phyloP scores from a whole-genome alignment of 92 coral and sea anemone genomes.

The Siderastrea radians region DNA sequence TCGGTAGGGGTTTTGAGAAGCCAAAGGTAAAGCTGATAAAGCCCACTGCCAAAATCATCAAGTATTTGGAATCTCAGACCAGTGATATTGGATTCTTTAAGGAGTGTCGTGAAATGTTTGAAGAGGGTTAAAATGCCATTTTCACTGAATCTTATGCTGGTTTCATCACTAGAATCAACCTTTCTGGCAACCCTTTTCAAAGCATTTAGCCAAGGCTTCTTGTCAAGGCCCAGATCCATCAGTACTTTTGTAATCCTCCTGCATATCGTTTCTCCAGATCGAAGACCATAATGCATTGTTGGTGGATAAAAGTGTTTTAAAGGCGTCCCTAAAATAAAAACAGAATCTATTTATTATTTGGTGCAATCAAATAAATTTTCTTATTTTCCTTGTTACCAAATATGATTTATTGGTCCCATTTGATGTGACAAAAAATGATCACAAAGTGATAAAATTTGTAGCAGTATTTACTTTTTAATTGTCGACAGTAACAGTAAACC shows the following conservation, averaged over 20 bases:
- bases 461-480: too few species aligned
- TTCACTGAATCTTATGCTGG: slow-evolving; percentile 58
- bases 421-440: too few species aligned
- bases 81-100: slow-evolving; percentile 38
- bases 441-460: too few species aligned
- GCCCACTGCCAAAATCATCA: slow-evolving; percentile 35
- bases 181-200: slow-evolving; percentile 18
- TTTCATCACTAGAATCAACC: slow-evolving; percentile 27
- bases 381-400: too few species aligned
- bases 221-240: slow-evolving; percentile 38
- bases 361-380: too few species aligned
- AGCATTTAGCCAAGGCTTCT: background rate
- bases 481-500: too few species aligned
- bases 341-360: too few species aligned
- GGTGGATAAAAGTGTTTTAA: slow-evolving; percentile 25
- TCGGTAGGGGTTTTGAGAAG: slow-evolving; percentile 41
- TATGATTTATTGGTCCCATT: too few species aligned
- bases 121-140: slow-evolving; percentile 49
- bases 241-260: slow-evolving; percentile 57
- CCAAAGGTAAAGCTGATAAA: slow-evolving; percentile 22
- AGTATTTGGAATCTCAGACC: slow-evolving; percentile 40
- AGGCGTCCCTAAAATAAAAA: too few species aligned
- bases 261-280: slow-evolving; percentile 56
- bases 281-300: slow-evolving; percentile 50
- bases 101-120: slow-evolving; percentile 18